Evolutionary conservation across 2,113 vertebrate species (phyloP).

Genomic region (Oxyura jamaicensis): DNA sequence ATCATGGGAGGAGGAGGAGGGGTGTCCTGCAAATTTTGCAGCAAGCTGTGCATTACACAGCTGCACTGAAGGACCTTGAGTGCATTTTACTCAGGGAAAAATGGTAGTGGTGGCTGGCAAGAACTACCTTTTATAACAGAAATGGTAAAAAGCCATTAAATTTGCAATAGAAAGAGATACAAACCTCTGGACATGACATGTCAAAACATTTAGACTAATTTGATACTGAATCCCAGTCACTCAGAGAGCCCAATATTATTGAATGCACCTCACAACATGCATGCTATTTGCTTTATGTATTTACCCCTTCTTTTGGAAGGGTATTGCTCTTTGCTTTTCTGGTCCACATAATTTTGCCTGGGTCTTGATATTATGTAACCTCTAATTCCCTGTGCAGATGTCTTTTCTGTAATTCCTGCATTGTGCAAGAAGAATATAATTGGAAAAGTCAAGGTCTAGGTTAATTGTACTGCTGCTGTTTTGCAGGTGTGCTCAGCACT

Average conservation of each 20-base stretch:
- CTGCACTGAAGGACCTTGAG: not conserved
- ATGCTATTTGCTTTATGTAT: not conserved
- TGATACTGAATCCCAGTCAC: not conserved
- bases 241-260: not conserved
- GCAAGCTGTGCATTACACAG: not conserved
- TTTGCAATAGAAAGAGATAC: not conserved
- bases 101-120: not conserved
- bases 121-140: not conserved
- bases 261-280: not conserved
- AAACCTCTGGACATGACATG: not conserved
- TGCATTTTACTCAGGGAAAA: not conserved
- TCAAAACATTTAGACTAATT: not conserved
- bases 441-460: not conserved
- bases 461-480: not conserved
- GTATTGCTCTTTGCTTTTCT: not conserved
- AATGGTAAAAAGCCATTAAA: not conserved
- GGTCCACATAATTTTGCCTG: not conserved
- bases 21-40: not conserved
- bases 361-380: not conserved
- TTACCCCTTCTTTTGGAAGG: not conserved
- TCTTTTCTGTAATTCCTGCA: not conserved
- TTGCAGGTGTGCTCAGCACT: not conserved
- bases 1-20: constrained; percentile 13
- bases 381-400: not conserved
- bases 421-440: not conserved